Evolutionary conservation across 2,888 invertebrate species (phyloP).

Genomic region (Athalia cordata): DNA sequence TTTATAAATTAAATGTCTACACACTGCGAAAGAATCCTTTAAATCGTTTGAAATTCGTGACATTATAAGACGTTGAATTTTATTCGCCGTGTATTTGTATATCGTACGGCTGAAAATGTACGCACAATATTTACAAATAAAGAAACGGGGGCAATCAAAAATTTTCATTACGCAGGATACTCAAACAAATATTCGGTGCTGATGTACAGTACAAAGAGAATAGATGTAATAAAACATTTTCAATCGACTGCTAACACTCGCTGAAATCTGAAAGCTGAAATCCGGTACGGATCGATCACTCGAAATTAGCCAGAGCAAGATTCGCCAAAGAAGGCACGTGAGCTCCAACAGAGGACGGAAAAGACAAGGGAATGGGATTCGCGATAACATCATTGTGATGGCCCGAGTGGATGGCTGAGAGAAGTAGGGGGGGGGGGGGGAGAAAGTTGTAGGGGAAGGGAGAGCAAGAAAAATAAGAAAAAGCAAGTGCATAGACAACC

Average conservation of each 20-base stretch:
- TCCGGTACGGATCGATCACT: constrained; percentile 25
- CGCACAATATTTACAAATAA: not conserved
- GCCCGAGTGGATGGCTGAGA: not conserved
- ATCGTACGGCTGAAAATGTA: not conserved
- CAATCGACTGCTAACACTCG: not conserved
- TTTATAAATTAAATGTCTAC: constrained; percentile 12
- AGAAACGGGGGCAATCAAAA: not conserved
- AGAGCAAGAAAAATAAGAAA: not conserved
- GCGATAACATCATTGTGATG: constrained; percentile 15
- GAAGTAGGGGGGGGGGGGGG: constrained; percentile 5
- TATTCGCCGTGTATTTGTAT: constrained; percentile 1
- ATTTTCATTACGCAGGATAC: not conserved
- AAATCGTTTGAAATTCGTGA: not conserved
- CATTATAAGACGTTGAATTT: constrained; percentile 15
- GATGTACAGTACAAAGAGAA: not conserved
- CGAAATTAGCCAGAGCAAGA: constrained; percentile 18
- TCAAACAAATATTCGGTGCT: not conserved
- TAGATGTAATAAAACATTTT: constrained; percentile 3
- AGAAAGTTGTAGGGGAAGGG: not conserved
- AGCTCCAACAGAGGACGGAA: not conserved
- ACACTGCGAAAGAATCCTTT: not conserved
- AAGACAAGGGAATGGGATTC: constrained; percentile 1
- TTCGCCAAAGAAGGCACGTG: constrained; percentile 16
- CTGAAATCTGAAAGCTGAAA: not conserved
- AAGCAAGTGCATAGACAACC: constrained; percentile 16